Evolutionary conservation across 2,888 invertebrate genomes (phyloP), one percentile per base, ranked within the genome.

Genomic region (Gymnocheta viridis): DNA sequence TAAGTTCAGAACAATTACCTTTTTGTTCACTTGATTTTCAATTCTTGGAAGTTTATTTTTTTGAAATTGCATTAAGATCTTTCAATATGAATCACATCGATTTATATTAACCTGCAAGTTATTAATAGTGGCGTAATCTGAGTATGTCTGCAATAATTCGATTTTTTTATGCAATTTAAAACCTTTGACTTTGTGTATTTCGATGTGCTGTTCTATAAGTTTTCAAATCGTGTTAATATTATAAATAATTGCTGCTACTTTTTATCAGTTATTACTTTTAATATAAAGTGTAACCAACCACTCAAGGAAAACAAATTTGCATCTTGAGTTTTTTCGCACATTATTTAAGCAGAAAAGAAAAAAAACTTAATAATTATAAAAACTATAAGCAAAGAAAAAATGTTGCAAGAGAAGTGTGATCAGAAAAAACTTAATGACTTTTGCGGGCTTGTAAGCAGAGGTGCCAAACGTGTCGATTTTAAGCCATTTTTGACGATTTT

Each of bases 261-360:
- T 72, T 38, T 60, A 32, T 58, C 10, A 67, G 24, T 4, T 2
- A 14, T 14, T 77, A 6, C 58, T 38, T 67, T 54, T 58, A 77
- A 77, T 67, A 64, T 58, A 77, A 77, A 35, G 73, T 74, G 62
- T 51, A 62, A 73, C 7, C 19, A 62, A 73, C 7, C 19, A 32
- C 29, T 77, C 12, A 27, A 47, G 0, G 3, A 56, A 27, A 74
- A 44, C 29, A 70, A 74, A 62, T 51, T 66, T 22, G 47, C 77
- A 60, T 74, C 74, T 64, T 41, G 47, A 67, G 51, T 79, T 56
- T 62, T 70, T 66, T 83, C 82, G 19, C 82, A 76, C 70, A 70
- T 70, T 74, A 79, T 74, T 74, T 83, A 83, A 76, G 70, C 64
- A 83, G 58, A 77, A 66, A n/a, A 32, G 27, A 22, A 44, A 56